Evolutionary conservation across 1,140 invertebrate genomes (phyloP).

Genomic region (Caenorhabditis briggsae): DNA sequence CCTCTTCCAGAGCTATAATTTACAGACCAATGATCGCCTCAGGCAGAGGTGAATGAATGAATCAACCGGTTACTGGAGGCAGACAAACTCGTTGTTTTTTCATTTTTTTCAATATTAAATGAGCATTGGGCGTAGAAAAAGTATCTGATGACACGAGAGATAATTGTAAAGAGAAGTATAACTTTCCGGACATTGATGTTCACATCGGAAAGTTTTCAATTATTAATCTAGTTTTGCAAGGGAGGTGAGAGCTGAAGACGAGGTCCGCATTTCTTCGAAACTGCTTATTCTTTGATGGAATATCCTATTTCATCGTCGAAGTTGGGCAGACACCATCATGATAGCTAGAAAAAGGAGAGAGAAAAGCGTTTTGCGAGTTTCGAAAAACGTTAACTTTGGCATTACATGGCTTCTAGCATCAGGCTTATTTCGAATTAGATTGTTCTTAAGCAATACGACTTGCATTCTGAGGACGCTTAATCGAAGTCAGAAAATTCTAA

Average conservation of each 20-base stretch:
- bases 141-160: not conserved
- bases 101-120: not conserved
- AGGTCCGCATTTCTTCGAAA: not conserved
- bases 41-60: not conserved
- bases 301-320: conserved; percentile 29
- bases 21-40: not conserved
- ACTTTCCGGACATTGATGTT: not conserved
- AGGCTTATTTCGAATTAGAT: too few species aligned
- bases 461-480: not conserved
- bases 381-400: too few species aligned
- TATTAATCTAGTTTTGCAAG: not conserved
- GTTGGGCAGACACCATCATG: not conserved
- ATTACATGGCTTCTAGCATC: too few species aligned
- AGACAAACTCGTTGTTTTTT: not conserved
- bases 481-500: not conserved
- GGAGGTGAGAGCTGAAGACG: too few species aligned
- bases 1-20: conserved; percentile 8
- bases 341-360: not conserved
- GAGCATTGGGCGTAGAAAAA: not conserved
- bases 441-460: too few species aligned
- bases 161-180: not conserved
- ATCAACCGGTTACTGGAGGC: not conserved
- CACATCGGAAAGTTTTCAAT: not conserved
- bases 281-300: conserved; percentile 33
- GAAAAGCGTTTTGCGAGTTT: too few species aligned